Conservation (phyloP, 1,140 invertebrate genomes). For the Conus betulinus region DNA sequence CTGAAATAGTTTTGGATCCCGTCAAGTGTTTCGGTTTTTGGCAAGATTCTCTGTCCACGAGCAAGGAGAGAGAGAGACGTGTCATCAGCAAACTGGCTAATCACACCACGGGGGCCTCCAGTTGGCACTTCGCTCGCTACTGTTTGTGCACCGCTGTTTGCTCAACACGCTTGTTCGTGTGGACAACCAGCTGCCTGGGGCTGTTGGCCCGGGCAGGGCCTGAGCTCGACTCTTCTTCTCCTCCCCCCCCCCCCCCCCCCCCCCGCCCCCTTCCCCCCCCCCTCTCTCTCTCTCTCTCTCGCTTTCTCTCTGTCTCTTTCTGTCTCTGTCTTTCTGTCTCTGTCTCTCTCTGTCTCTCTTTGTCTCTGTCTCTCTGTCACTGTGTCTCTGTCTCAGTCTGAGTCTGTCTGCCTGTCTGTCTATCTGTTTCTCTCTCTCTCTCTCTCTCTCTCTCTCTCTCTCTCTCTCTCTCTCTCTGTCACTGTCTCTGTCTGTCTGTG, state of each 20-base stretch:
- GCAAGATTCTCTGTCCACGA: too few relatives aligned
- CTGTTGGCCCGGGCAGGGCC: neutral
- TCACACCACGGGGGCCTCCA: neutral
- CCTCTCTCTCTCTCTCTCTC: neutral
- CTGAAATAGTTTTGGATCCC: too few relatives aligned
- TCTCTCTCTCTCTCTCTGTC: too few relatives aligned
- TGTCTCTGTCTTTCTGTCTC: too few relatives aligned
- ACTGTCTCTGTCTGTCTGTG: too few relatives aligned
- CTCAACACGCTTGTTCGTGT: neutral
- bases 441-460: too few relatives aligned
- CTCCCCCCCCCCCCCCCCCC: neutral
- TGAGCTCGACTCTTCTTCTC: neutral
- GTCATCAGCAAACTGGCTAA: neutral
- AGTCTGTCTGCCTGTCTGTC: too few relatives aligned
- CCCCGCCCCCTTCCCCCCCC: neutral
- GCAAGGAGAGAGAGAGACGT: neutral
- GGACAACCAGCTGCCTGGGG: neutral
- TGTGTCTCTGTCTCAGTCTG: too few relatives aligned
- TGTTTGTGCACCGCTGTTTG: constrained; percentile 2
- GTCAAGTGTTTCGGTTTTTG: too few relatives aligned
- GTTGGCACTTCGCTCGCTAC: neutral
- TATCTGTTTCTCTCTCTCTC: too few relatives aligned
- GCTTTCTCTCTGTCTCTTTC: neutral
- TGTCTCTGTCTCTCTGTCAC: too few relatives aligned
- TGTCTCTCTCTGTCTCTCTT: too few relatives aligned